A percentile compares a stretch with the other conserved stretches of the same genome.
Evolutionary conservation across 92 coral and sea anemone species (phyloP).

Genomic region (Isaurus tuberculatus): DNA sequence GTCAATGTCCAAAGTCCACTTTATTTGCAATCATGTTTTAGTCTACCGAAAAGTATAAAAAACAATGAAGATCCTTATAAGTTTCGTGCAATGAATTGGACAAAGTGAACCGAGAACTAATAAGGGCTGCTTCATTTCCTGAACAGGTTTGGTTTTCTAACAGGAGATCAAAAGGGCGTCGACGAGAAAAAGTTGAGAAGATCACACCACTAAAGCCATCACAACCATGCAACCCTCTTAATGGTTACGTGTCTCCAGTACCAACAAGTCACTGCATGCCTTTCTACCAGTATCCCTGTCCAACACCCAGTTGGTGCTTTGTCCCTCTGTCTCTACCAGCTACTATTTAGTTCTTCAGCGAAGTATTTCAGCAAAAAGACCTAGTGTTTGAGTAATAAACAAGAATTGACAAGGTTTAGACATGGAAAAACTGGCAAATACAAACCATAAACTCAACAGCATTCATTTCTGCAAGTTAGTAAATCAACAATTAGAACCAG

Average conservation of each 20-base stretch:
- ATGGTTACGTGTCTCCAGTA: slow-evolving; percentile 26
- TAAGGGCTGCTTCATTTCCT: neutral
- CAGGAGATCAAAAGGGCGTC: slow-evolving; percentile 83
- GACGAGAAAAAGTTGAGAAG: slow-evolving; percentile 47
- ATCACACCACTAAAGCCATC: slow-evolving; percentile 7
- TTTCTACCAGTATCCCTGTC: slow-evolving; percentile 14
- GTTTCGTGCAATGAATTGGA: neutral
- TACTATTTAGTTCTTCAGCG: neutral
- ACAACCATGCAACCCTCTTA: neutral
- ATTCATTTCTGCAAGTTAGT: neutral
- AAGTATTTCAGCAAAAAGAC: neutral
- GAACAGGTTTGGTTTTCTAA: slow-evolving; percentile 90
- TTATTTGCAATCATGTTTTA: too few relatives aligned
- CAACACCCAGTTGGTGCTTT: slow-evolving; percentile 29
- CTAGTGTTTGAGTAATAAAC: neutral
- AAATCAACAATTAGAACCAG: neutral
- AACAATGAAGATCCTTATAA: too few relatives aligned
- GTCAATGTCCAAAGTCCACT: too few relatives aligned
- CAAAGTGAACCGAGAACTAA: neutral
- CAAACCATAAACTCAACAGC: neutral
- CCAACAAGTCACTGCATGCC: slow-evolving; percentile 33
- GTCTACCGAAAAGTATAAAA: too few relatives aligned
- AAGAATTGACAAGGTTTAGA: neutral
- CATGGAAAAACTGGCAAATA: neutral
- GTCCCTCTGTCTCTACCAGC: slow-evolving; percentile 28